Base-by-base conservation (phyloP, 2,797 vertebrate species). In the Sparus aurata region DNA sequence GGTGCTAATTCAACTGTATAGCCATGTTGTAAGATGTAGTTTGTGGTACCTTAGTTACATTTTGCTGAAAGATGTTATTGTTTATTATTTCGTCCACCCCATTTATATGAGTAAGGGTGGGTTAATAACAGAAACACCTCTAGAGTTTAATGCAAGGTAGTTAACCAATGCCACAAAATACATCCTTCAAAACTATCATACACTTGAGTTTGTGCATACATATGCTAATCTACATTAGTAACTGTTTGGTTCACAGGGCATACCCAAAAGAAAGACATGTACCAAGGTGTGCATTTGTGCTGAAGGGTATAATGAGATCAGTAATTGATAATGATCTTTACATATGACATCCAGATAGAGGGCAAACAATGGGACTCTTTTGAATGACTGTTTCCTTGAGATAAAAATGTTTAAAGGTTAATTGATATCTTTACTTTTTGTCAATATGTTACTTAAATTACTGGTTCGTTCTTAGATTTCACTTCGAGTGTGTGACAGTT, bases 161-260 rank as follows among this genome's bases (percentile, higher is more conserved):
- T 34, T 27, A 16, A 50, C 50, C 57, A 27, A 27, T 8, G 9
- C 3, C 10, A 70, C 46, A 71, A 61, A 43, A 30, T 20, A 22
- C 59, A 45, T 63, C 34, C 46, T 61, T 9, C 69, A 15, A n/a
- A 25, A 52, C 5, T 15, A 38, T 18, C 9, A 49, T 5, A 12
- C 25, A 70, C 25, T 23, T 49, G 10, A 61, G 41, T 52, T 13
- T 43, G 59, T 62, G 66, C 55, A 67, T 22, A 45, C 25, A 15
- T 22, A 38, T 17, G 62, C 57, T 50, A 57, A 53, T 23, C 11
- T 34, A 20, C 18, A 70, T 23, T 22, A 43, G 13, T 8, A 16
- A 27, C 15, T 34, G 18, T 34, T 65, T 43, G 18, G 22, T 25
- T 49, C 7, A 43, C 10, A 41, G 22, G 25, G 20, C 15, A 2